A percentile compares a stretch with the other conserved stretches of the same genome.
Conservation (phyloP, 1,140 invertebrate species). For the Phymastichus coffea region DNA sequence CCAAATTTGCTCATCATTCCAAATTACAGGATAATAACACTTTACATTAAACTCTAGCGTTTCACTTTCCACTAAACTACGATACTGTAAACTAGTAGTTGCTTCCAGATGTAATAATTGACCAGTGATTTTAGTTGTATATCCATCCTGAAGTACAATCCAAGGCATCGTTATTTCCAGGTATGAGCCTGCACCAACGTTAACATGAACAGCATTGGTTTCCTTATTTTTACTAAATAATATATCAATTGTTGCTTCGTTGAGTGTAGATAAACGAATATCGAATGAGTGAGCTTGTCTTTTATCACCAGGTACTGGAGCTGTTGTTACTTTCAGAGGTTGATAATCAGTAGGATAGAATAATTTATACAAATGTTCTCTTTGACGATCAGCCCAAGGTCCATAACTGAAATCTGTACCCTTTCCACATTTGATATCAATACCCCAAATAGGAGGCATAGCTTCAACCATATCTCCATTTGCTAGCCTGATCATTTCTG, state of each 20-base stretch:
- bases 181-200: slow-evolving; percentile 90
- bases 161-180: slow-evolving; percentile 94
- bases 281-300: slow-evolving; percentile 90
- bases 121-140: slow-evolving; percentile 86
- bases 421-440: slow-evolving; percentile 95
- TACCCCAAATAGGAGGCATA: slow-evolving; percentile 89
- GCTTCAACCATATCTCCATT: slow-evolving; percentile 92
- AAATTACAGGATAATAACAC: slow-evolving; percentile 85
- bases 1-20: slow-evolving; percentile 96
- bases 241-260: slow-evolving; percentile 92
- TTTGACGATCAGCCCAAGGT: slow-evolving; percentile 95
- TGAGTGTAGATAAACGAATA: slow-evolving; percentile 84
- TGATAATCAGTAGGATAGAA: slow-evolving; percentile 93
- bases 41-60: slow-evolving; percentile 89
- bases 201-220: slow-evolving; percentile 95
- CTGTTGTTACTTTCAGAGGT: slow-evolving; percentile 71
- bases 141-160: slow-evolving; percentile 83
- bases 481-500: slow-evolving; percentile 84
- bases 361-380: slow-evolving; percentile 93
- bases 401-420: slow-evolving; percentile 97
- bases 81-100: slow-evolving; percentile 89
- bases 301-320: slow-evolving; percentile 82
- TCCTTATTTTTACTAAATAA: slow-evolving; percentile 95
- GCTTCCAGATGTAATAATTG: slow-evolving; percentile 91
- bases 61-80: slow-evolving; percentile 90